Evolutionary conservation across 2,888 invertebrate species (phyloP), one percentile per base, ranked within the genome.

Genomic region (Acleris laterana): DNA sequence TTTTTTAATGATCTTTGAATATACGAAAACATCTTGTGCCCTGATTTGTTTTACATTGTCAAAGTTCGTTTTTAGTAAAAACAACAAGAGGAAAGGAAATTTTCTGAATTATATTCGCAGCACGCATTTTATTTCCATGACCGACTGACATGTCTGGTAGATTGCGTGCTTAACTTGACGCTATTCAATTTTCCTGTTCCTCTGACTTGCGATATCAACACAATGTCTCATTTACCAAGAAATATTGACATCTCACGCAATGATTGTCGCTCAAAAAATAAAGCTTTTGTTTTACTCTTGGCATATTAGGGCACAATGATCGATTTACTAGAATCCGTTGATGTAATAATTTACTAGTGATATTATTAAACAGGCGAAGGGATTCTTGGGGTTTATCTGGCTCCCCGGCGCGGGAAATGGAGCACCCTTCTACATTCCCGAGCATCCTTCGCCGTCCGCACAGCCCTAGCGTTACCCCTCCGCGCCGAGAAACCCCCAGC

Each of bases 361-460:
- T 63, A 67, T 67, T 71, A 74, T 82, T 70, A 74, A 78, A 87
- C 81, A 94, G 95, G 82, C 92, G 95, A 66, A 91, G 95, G 51
- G 94, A 95, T 66, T 95, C 95, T 6, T 78, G 94, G 70, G 94
- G 94, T 46, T 80, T 94, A 68, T 93, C 95, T n/a, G 88, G 93
- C 62, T 94, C 93, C 64, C 94, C 89, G 69, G 94, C 76, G 82
- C 92, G 93, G 5, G 95, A 95, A 72, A 73, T 95, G 70, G 94
- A 94, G 72, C 96, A 96, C 80, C 96, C 96, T 0, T 95, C 96
- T 22, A 93, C 94, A 28, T 96, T 96, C 79, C 95, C 96, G 56
- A 94, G 95, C 71, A 94, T 94, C 50, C 88, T 96, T 63, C 91
- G 96, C 1, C 93, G 94, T 63, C 92, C 93, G 0, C 83, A 93